Conservation (phyloP, 2,888 invertebrate species). For the Scrobipalpa atriplicella region DNA sequence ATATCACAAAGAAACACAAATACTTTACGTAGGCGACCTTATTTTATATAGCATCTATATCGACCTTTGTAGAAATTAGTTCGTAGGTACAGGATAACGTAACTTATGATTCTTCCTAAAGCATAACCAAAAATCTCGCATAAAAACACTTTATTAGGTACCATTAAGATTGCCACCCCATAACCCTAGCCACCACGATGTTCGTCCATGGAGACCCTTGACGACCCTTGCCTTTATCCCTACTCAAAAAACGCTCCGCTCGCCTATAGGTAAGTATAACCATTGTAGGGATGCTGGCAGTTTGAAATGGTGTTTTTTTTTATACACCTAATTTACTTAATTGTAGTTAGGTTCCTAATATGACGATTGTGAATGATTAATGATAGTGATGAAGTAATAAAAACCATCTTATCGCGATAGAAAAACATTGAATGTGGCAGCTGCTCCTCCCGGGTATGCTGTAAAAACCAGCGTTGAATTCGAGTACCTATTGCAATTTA, state of each 20-base stretch:
- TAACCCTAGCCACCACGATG: conserved; percentile 32
- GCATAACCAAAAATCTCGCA: background rate
- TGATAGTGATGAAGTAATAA: background rate
- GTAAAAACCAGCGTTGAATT: too few relatives aligned
- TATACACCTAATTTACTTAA: background rate
- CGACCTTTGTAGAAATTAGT: too few relatives aligned
- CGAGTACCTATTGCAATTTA: too few relatives aligned
- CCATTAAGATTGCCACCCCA: background rate
- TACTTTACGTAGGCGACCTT: too few relatives aligned
- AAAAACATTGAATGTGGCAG: too few relatives aligned
- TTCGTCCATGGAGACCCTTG: conserved; percentile 56
- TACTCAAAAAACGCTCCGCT: conserved; percentile 72
- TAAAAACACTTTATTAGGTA: conserved; percentile 4
- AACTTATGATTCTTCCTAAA: background rate
- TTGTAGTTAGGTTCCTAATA: background rate
- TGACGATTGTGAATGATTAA: too few relatives aligned
- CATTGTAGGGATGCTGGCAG: background rate
- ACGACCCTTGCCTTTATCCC: conserved; percentile 73
- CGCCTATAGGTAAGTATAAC: conserved; percentile 36
- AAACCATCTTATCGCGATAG: too few relatives aligned
- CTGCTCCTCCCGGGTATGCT: too few relatives aligned
- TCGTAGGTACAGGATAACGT: background rate
- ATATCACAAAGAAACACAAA: too few relatives aligned
- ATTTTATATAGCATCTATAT: too few relatives aligned
- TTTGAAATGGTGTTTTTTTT: background rate